Percentiles rank a stretch among this genome's conserved stretches.
Evolutionary conservation across 2,797 vertebrate genomes (phyloP).

Genomic region (Trichosurus vulpecula): DNA sequence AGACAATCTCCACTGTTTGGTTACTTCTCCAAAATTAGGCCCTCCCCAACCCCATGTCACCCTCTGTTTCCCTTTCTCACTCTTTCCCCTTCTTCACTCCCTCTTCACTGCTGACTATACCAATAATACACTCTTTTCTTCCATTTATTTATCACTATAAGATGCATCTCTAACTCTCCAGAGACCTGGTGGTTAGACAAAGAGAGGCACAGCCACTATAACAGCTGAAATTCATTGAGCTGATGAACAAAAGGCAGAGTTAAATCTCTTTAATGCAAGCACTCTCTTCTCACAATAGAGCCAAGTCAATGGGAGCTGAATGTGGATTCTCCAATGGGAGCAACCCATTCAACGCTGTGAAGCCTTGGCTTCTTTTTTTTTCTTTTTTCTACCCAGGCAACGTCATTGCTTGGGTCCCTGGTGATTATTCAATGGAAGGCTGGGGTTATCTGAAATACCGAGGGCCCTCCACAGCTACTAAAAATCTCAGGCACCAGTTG

Average conservation of each 20-base stretch:
- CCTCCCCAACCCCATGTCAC: background rate
- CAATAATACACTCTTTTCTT: background rate
- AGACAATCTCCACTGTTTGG: background rate
- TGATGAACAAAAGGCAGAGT: background rate
- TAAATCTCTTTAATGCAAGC: slow-evolving; percentile 9
- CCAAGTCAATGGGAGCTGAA: background rate
- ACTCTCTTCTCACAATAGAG: background rate
- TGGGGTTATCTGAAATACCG: slow-evolving; percentile 19
- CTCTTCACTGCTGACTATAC: background rate
- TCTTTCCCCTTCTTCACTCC: background rate
- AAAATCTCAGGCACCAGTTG: background rate
- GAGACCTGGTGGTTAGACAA: slow-evolving; percentile 35
- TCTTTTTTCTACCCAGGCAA: background rate
- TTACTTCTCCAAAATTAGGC: background rate
- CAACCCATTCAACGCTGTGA: background rate
- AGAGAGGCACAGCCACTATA: background rate
- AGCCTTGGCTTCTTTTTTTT: background rate
- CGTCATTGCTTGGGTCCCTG: background rate
- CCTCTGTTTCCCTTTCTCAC: background rate
- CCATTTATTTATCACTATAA: background rate
- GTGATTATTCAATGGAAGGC: background rate
- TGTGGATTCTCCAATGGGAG: slow-evolving; percentile 19
- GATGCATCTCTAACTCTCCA: slow-evolving; percentile 16
- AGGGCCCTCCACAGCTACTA: background rate
- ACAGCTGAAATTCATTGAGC: background rate